Conservation (phyloP, 2,113 vertebrate species). For the Protobothrops mucrosquamatus region DNA sequence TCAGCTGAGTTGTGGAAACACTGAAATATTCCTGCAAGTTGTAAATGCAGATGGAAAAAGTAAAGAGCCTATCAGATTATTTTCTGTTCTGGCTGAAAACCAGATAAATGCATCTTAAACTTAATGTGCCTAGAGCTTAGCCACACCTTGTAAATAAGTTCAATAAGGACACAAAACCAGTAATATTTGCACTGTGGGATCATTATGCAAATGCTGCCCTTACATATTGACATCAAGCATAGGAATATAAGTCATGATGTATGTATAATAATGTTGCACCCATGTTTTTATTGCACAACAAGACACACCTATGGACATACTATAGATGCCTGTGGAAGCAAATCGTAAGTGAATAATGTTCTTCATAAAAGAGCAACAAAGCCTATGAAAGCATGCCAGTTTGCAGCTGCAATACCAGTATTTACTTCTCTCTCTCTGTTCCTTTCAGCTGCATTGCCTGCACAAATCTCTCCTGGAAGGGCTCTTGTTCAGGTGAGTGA, state of each 20-base stretch:
- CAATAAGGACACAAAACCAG: neutral
- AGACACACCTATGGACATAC: neutral
- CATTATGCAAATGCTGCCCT: neutral
- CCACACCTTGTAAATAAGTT: neutral
- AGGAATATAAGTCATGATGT: neutral
- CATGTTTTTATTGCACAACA: neutral
- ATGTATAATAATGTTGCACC: neutral
- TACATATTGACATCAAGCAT: neutral
- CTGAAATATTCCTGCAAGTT: neutral
- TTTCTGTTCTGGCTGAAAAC: neutral
- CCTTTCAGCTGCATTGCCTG: neutral
- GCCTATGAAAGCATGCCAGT: neutral
- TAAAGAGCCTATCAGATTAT: neutral
- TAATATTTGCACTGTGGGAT: neutral
- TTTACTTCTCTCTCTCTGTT: neutral
- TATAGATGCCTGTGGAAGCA: neutral
- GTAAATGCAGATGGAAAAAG: neutral
- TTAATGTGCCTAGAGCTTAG: neutral
- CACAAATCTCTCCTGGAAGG: neutral
- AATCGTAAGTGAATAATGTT: neutral
- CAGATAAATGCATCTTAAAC: neutral
- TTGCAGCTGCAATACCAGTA: neutral
- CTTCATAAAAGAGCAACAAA: neutral
- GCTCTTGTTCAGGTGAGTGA: neutral
- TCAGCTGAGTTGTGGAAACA: neutral